Base-by-base conservation (phyloP, 1,140 invertebrate species). In the Bicyclus anynana region DNA sequence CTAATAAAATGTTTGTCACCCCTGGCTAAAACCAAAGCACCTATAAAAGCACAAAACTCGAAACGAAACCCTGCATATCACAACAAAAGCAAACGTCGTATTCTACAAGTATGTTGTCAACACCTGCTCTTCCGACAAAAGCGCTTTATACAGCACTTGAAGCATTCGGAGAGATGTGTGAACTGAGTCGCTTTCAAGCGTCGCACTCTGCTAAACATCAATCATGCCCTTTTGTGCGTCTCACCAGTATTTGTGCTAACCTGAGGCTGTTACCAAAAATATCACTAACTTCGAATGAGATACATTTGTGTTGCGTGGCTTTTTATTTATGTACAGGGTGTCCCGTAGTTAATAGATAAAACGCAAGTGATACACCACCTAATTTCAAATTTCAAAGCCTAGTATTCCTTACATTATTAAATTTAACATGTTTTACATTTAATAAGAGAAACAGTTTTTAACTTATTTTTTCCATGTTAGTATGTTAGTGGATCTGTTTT, bases 171-270 rank as follows among this genome's bases (percentile, higher is more conserved):
- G 38, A 54, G 60, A 65, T 57, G 53, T 54, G 44, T 54, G 48
- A 46, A 38, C 9, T 35, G 33, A 35, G 33, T 35, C 33, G 40
- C 53, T 59, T 64, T 59, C 58, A 65, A 53, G 27, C 53, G 49
- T 21, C 27, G 16, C 16, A 16, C 10, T 42, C 49, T 47, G 46
- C 54, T 42, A 58, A 40, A 46, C 63, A 61, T 65, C 54, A 61
- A 65, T 61, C 63, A 61, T 57, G 33, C 55, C 27, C 63, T 53
- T 65, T 65, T 65, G 53, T 55, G 10, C 47, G 55, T 20, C 29
- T n/a, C 29, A 35, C 35, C 52, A 54, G 7, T 46, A 13, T 18
- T 55, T 33, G 42, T 12, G 44, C 20, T 40, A 17, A 56, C 46
- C 13, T 48, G 18, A 51, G 20, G 10, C 33, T 13, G 14, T 33